Conservation (phyloP, 2,888 invertebrate species). For the Caenorhabditis virilis region DNA sequence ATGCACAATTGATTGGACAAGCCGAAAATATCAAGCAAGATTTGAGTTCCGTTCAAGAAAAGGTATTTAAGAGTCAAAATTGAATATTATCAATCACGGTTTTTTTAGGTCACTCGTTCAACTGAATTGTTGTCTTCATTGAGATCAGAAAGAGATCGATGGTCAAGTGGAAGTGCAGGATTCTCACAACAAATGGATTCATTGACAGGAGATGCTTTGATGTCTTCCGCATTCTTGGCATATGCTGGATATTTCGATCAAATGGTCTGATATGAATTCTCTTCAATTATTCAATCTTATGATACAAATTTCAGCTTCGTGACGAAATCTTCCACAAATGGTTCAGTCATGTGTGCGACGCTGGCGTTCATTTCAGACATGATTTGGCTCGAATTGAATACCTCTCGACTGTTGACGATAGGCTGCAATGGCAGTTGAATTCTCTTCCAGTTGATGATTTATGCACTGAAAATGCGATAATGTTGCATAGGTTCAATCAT, state of each 20-base stretch:
- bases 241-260: conserved; percentile 84
- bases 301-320: too few species aligned
- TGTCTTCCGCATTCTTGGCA: conserved; percentile 95
- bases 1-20: conserved; percentile 96
- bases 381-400: conserved; percentile 94
- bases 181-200: conserved; percentile 99
- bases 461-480: conserved; percentile 97
- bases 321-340: conserved; percentile 93
- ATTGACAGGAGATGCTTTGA: conserved; percentile 74
- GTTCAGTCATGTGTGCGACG: conserved; percentile 89
- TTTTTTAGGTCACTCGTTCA: conserved; percentile 84
- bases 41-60: conserved; percentile 93
- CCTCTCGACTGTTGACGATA: conserved; percentile 95
- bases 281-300: too few species aligned
- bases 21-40: conserved; percentile 98
- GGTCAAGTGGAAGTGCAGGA: conserved; percentile 96
- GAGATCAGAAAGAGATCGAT: conserved; percentile 92
- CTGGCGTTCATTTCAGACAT: conserved; percentile 83
- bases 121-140: conserved; percentile 92
- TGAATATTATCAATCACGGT: too few species aligned
- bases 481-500: conserved; percentile 87
- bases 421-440: conserved; percentile 74
- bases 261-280: too few species aligned
- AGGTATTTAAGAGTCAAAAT: too few species aligned
- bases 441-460: conserved; percentile 81